Evolutionary conservation across 2,797 vertebrate species (phyloP), one percentile per base, ranked within the genome.

Genomic region (Danio choprae): DNA sequence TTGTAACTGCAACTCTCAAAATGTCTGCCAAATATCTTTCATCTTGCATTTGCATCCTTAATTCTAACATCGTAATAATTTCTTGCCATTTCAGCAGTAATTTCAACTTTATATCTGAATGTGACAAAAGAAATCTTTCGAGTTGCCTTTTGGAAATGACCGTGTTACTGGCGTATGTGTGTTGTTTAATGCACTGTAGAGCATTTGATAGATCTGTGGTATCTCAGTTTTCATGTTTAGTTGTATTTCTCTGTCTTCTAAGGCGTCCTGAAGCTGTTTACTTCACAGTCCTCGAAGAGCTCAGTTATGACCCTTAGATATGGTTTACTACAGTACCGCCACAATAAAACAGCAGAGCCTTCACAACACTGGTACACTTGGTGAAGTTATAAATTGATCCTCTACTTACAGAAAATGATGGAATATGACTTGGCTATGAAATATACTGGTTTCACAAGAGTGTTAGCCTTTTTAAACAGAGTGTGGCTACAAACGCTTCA

Each of bases 301-400:
- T 74, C 11, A 20, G 22, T 36, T 60, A 44, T 44, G 53, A 15
- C 70, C 40, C 9, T 58, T 73, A 16, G 18, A 44, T 36, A 59
- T 29, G 41, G 71, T 59, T 73, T 73, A 48, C 71, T 73, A 55
- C 43, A 48, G 44, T 44, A 73, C 8, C 56, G 40, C 18, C 20
- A 11, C 36, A 76, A 76, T 76, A 64, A 59, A 55, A 58, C 15
- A 59, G 40, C 69, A 29, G 38, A 44, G 70, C 53, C 20, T 43
- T 73, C 41, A 56, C 18, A 58, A 44, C 40, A 59, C 5, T 29
- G 12, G 12, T 29, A 56, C 36, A 43, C n/a, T 22, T 41, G 18
- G 20, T 73, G 41, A 36, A 59, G n/a, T 41, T 40, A 46, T 73
- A 59, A 58, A 72, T 58, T 1, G 20, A 7, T 29, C 29, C 8